A percentile compares a stretch with the other conserved stretches of the same genome.
These are phyloP conservation scores for Tachystola acroxantha DNA, from an alignment of 2,888 invertebrate genomes.

Conservation along the genomic window DNA sequence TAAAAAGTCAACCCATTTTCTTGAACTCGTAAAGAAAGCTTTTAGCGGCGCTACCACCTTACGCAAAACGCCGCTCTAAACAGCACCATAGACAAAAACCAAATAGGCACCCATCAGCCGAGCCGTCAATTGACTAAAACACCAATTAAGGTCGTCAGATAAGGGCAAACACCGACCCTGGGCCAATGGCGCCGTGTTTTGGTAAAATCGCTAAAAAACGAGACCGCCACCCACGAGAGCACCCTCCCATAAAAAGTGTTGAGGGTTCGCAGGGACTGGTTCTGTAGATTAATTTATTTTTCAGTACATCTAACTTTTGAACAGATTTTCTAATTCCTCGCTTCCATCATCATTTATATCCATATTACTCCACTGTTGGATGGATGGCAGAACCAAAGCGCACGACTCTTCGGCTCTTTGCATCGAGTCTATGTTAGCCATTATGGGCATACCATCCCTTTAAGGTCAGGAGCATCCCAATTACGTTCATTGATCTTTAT, in stretches of 20 bases:
- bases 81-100: constrained; percentile 1
- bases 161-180: constrained; percentile 6
- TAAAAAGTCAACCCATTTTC: no score
- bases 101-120: constrained; percentile 6
- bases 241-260: constrained; percentile 6
- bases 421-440: no score
- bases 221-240: constrained; percentile 10
- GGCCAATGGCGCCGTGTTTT: constrained; percentile 8
- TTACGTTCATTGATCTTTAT: no score
- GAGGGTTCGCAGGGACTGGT: constrained; percentile 3
- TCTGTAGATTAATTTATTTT: constrained; percentile 4
- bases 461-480: no score
- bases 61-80: constrained; percentile 10
- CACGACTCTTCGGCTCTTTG: no score
- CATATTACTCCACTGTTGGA: no score
- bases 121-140: constrained; percentile 12
- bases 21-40: no score
- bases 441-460: no score
- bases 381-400: no score
- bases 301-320: no score
- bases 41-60: constrained; percentile 11
- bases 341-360: no score
- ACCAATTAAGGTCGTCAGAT: constrained; percentile 12
- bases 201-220: constrained; percentile 10
- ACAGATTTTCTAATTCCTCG: no score